phyloP scores from a whole-genome alignment of 2,797 vertebrate genomes.

The Eulemur rubriventer region DNA sequence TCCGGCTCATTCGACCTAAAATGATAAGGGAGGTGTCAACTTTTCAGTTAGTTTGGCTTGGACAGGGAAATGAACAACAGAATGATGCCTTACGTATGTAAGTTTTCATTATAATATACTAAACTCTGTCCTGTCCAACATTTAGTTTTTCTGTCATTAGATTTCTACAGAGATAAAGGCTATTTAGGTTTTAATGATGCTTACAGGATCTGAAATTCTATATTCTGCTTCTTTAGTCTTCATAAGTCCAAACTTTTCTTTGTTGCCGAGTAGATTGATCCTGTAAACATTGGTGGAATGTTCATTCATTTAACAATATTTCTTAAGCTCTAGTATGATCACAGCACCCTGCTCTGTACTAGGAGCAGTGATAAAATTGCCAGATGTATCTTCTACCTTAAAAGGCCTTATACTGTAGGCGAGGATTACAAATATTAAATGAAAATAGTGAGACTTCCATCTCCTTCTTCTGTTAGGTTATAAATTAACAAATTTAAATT shows the following conservation, averaged over 20 bases:
- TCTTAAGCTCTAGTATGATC: background rate
- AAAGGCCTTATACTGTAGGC: background rate
- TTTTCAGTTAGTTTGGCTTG: slow-evolving; percentile 34
- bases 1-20: slow-evolving; percentile 91
- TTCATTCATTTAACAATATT: background rate
- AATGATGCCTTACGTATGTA: background rate
- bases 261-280: background rate
- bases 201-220: background rate
- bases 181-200: background rate
- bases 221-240: background rate
- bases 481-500: background rate
- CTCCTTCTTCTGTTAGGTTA: background rate
- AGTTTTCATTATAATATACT: background rate
- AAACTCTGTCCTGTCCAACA: background rate
- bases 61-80: background rate
- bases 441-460: background rate
- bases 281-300: background rate
- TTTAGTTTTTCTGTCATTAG: background rate
- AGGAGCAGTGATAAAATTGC: background rate
- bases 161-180: background rate
- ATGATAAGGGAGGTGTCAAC: slow-evolving; percentile 52
- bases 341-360: background rate
- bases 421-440: background rate
- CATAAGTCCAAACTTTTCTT: background rate
- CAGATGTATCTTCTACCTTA: background rate